Evolutionary conservation across 2,113 vertebrate genomes (phyloP).

Genomic region (Tamias sibiricus): DNA sequence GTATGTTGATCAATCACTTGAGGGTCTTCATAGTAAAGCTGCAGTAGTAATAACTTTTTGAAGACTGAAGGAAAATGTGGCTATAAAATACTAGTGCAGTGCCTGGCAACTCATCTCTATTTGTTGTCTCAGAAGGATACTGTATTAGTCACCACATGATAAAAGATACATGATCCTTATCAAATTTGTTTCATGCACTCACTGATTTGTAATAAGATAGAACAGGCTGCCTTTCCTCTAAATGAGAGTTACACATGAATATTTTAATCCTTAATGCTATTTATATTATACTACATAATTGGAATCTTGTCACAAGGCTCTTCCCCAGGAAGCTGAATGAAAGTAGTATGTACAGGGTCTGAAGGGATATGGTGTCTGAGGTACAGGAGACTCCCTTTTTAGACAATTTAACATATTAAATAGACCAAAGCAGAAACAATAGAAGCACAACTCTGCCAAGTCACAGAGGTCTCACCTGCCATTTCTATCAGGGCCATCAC

Average conservation of each 20-base stretch:
- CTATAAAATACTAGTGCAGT: background rate
- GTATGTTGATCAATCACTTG: background rate
- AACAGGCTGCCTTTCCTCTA: background rate
- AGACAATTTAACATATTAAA: background rate
- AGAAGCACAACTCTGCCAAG: background rate
- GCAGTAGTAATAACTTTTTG: background rate
- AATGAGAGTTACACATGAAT: conserved; percentile 2
- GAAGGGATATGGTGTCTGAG: background rate
- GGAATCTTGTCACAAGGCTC: background rate
- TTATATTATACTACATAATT: background rate
- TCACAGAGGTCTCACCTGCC: background rate
- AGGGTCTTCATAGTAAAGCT: background rate
- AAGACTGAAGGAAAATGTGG: background rate
- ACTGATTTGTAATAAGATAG: background rate
- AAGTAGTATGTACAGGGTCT: background rate
- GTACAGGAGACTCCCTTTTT: background rate
- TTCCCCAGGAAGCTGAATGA: background rate
- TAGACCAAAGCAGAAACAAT: background rate
- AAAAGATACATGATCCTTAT: conserved; percentile 21
- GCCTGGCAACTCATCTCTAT: background rate
- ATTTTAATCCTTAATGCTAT: background rate
- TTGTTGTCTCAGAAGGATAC: background rate
- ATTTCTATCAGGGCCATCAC: background rate
- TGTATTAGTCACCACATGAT: conserved; percentile 40
- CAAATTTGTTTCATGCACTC: conserved; percentile 1